phyloP scores from a whole-genome alignment of 2,797 vertebrate species.

The Heteromormyrus szaboi region DNA sequence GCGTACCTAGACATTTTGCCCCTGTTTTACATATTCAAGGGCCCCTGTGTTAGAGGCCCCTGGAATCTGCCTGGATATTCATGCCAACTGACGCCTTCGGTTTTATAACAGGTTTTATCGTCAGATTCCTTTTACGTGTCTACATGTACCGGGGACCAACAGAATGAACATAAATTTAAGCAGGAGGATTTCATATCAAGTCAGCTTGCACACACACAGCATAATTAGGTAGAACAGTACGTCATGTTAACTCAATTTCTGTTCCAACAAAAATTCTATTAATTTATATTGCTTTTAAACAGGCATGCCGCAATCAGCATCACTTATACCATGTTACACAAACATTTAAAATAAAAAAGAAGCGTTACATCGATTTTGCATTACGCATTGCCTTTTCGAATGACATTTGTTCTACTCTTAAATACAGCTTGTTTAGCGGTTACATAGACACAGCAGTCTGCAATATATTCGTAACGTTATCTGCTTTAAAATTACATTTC shows the following conservation, averaged over 20 bases:
- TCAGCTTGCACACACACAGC: background rate
- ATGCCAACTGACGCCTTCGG: background rate
- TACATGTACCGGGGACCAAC: background rate
- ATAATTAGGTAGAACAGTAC: background rate
- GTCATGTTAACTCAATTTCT: background rate
- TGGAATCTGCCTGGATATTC: background rate
- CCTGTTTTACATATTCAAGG: background rate
- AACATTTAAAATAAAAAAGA: background rate
- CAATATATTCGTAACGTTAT: background rate
- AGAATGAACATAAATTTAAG: background rate
- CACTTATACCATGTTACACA: background rate
- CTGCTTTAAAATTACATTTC: background rate
- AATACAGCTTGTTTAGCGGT: background rate
- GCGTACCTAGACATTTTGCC: background rate
- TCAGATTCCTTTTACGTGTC: background rate
- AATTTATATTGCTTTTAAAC: background rate
- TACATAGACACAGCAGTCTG: background rate
- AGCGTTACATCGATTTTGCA: background rate
- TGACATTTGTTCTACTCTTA: background rate
- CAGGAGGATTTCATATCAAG: background rate
- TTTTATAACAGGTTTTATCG: background rate
- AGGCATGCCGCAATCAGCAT: background rate
- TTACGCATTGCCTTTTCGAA: background rate
- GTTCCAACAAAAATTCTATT: background rate
- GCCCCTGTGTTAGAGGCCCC: background rate